A percentile compares a stretch with the other conserved stretches of the same genome.
These are phyloP conservation scores for Lichenostomus cassidix DNA, from an alignment of 2,113 vertebrate species.

Conservation along the genomic window DNA sequence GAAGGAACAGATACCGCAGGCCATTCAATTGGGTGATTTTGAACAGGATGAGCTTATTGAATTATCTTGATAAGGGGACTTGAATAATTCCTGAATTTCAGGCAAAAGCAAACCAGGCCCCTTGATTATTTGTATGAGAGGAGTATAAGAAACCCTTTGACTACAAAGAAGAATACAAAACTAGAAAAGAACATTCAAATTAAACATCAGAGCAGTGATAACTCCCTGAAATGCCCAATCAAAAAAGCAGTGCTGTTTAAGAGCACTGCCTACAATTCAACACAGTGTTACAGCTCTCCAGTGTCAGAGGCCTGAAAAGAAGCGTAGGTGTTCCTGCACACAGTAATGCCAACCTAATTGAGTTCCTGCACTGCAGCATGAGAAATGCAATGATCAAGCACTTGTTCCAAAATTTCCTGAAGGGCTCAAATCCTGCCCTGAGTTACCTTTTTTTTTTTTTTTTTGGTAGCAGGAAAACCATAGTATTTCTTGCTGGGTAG, in stretches of 20 bases:
- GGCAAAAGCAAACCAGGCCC: not conserved
- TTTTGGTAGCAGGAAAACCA: not conserved
- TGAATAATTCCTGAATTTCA: conserved; percentile 22
- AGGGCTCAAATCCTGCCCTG: conserved; percentile 21
- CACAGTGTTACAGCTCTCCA: not conserved
- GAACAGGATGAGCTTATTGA: conserved; percentile 45
- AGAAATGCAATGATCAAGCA: not conserved
- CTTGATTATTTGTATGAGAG: not conserved
- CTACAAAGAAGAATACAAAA: not conserved
- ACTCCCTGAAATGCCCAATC: not conserved
- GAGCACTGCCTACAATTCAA: not conserved
- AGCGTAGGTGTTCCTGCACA: not conserved
- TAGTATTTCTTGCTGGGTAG: conserved; percentile 25
- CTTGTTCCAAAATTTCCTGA: conserved; percentile 11
- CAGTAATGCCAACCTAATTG: conserved; percentile 21
- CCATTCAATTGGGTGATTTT: conserved; percentile 15
- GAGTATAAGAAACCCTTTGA: not conserved
- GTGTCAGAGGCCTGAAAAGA: not conserved
- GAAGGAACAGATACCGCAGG: not conserved
- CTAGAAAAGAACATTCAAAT: not conserved
- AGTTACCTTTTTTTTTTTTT: not conserved
- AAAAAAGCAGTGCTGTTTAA: not conserved
- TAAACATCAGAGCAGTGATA: not conserved
- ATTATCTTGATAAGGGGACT: conserved; percentile 28
- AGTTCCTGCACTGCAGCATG: not conserved